Base-by-base conservation (phyloP, 2,113 vertebrate species). In the Perccottus glenii region DNA sequence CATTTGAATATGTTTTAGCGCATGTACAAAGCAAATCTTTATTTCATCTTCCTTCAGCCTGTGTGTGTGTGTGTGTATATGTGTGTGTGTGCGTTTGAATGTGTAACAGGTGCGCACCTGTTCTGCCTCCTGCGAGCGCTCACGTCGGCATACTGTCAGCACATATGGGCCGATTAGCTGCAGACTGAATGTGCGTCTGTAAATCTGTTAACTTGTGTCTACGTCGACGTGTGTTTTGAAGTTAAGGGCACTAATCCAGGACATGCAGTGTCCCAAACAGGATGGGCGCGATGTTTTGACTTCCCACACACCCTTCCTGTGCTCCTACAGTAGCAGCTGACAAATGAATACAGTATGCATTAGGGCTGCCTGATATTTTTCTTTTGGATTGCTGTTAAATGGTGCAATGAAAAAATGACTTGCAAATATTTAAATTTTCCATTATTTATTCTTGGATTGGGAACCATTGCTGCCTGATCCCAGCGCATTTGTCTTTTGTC, bases 251-350 rank as follows among this genome's bases (percentile, higher is more conserved):
- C 80, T 77, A 86, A 82, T 70, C 75, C 87, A 87, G 88, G 90
- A 92, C 83, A 83, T 60, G 52, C 71, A 88, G 85, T 88, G 89
- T 92, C 91, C 91, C 90, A 92, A 93, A 93, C 92, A 93, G 92
- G 93, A 94, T 91, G 91, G 91, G 92, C 70, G 87, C 66, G 67
- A 85, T 91, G 88, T 92, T 90, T 92, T 75, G 88, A 89, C 90
- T 92, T 92, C 91, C 90, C 85, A 84, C 90, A 90, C 93, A 63
- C 93, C 91, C 91, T 93, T 93, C 92, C 93, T 92, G 92, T 85
- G n/a, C 83, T 86, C 79, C 69, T 61, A 88, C 85, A 86, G 86
- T 87, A 89, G 87, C 85, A 69, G 80, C 77, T 62, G 33, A 38
- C 52, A 12, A 27, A 27, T 27, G 19, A 5, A 5, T 52, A 32